These are phyloP conservation scores for Tetragnatha versicolor DNA, from an alignment of 1,140 invertebrate genomes.

Conservation along the genomic window DNA sequence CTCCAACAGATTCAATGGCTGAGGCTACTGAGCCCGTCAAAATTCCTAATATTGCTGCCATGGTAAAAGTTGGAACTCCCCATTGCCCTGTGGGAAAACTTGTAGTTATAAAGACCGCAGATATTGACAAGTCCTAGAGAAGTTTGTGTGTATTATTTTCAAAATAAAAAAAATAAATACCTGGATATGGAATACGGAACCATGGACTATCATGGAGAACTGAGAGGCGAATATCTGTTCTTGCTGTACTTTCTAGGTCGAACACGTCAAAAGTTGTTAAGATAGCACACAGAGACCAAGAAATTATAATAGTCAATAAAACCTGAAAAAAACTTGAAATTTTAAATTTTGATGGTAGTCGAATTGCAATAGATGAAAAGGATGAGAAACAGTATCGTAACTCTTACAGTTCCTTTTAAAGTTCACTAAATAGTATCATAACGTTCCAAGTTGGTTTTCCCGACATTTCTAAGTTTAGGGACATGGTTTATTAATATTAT, in stretches of 20 bases:
- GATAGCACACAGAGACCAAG: slow-evolving; percentile 62
- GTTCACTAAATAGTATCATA: too few relatives aligned
- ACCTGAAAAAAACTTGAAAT: slow-evolving; percentile 59
- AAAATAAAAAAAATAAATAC: too few relatives aligned
- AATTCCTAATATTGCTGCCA: slow-evolving; percentile 81
- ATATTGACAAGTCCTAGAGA: not conserved
- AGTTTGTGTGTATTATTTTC: not conserved
- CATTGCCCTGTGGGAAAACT: slow-evolving; percentile 74
- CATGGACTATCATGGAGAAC: slow-evolving; percentile 78
- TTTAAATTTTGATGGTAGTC: too few relatives aligned
- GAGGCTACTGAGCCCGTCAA: slow-evolving; percentile 83
- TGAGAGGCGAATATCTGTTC: slow-evolving; percentile 68
- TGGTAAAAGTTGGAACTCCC: slow-evolving; percentile 78
- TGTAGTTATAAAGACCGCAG: not conserved
- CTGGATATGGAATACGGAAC: slow-evolving; percentile 86
- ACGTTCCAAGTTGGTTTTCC: too few relatives aligned
- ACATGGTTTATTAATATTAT: too few relatives aligned
- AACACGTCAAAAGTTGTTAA: slow-evolving; percentile 62
- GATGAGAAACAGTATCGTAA: too few relatives aligned
- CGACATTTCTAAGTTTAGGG: too few relatives aligned
- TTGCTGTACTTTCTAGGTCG: slow-evolving; percentile 56
- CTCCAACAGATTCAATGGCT: slow-evolving; percentile 85
- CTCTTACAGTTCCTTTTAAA: too few relatives aligned
- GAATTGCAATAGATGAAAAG: too few relatives aligned
- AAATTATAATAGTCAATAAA: slow-evolving; percentile 62